Evolutionary conservation across 2,888 invertebrate genomes (phyloP).

Genomic region (Catocala fraxini): DNA sequence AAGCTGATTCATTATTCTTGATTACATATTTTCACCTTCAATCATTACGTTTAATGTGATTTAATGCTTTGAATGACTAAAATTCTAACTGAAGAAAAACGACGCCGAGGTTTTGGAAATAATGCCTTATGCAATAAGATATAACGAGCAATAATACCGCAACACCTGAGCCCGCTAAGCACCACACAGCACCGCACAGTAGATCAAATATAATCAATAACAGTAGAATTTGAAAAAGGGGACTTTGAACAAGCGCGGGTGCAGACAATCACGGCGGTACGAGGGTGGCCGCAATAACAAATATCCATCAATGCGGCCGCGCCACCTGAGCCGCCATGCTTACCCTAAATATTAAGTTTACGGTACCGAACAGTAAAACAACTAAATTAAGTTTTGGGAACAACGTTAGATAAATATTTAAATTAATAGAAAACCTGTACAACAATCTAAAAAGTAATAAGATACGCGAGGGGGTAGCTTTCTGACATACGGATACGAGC

Average conservation of each 20-base stretch:
- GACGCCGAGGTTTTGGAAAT: background rate
- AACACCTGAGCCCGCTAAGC: background rate
- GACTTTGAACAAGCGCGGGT: constrained; percentile 10
- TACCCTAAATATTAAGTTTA: background rate
- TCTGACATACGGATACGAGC: too few relatives aligned
- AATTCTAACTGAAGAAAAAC: too few relatives aligned
- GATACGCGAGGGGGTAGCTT: too few relatives aligned
- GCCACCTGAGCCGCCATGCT: constrained; percentile 36
- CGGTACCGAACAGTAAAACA: constrained; percentile 12
- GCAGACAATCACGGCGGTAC: constrained; percentile 5
- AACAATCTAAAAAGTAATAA: too few relatives aligned
- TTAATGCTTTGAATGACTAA: too few relatives aligned
- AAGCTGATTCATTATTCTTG: too few relatives aligned
- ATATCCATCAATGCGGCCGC: constrained; percentile 37
- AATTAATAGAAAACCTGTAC: too few relatives aligned
- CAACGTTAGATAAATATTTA: too few relatives aligned
- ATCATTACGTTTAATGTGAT: too few relatives aligned
- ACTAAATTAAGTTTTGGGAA: background rate
- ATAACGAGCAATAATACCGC: background rate
- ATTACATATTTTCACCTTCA: too few relatives aligned
- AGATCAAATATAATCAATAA: constrained; percentile 9
- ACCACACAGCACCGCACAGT: background rate
- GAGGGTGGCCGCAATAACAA: constrained; percentile 38
- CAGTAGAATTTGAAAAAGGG: constrained; percentile 9
- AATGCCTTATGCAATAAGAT: background rate